Base-by-base conservation (phyloP, 1,140 invertebrate genomes). In the Popillia japonica region DNA sequence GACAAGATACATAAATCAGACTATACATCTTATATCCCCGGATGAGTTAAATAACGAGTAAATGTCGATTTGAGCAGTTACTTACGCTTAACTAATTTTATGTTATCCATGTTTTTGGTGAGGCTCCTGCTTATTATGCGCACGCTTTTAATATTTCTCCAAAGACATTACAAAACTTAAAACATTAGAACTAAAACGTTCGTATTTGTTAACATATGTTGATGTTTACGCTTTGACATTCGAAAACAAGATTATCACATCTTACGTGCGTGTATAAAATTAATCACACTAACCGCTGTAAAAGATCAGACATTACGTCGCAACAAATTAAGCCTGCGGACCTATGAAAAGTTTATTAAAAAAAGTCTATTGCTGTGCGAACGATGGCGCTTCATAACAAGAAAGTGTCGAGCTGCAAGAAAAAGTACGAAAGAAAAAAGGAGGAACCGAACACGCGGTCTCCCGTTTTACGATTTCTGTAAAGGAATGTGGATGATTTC, bases 191-290 rank as follows among this genome's bases (percentile, higher is more conserved):
- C 14, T 6, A n/a, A 55, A 55, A n/a, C 48, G 14, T 55, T 7
- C 14, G 48, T 17, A 68, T 68, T 68, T 68, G 22, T 68, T 34
- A 68, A 68, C 61, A 68, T 68, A 8, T 68, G 61, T 68, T 68
- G 61, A 7, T 20, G 27, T 68, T 34, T 27, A 34, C 8, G 61
- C 11, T 27, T 11, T 20, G 9, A 68, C 11, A 34, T 7, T 27
- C 3, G 22, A 68, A 68, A 68, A 68, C 27, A 55, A 14, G n/a
- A 55, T 68, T 22, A 22, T 34, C 22, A 17, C 22, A 22, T 68
- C 20, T 68, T 34, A 4, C 11, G 61, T 22, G 14, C 6, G 27
- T 10, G 20, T 27, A 34, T 27, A 68, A 68, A 68, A 68, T 68
- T 27, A 68, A 68, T 68, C 61, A 68, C 61, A 68, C 11, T 20